Conservation (phyloP, 2,888 invertebrate genomes). For the Mythimna vitellina region DNA sequence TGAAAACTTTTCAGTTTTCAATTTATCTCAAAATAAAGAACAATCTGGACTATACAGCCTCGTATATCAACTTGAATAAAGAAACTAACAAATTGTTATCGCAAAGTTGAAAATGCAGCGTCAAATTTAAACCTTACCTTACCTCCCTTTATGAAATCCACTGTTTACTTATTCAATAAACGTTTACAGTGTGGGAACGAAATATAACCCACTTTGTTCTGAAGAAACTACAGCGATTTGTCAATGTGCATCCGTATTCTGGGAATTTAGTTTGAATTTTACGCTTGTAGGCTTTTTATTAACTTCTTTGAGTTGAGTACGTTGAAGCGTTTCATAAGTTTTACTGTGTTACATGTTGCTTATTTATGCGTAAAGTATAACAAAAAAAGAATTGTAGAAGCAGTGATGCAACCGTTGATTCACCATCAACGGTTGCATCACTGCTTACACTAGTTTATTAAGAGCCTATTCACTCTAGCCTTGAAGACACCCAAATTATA, state of each 20-base stretch:
- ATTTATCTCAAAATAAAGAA: slow-evolving; percentile 27
- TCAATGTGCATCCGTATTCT: slow-evolving; percentile 84
- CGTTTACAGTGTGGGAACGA: slow-evolving; percentile 86
- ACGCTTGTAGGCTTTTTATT: slow-evolving; percentile 25
- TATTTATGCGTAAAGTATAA: not conserved
- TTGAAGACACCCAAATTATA: too few relatives aligned
- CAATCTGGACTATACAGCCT: slow-evolving; percentile 34
- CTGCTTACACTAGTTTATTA: too few relatives aligned
- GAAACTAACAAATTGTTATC: slow-evolving; percentile 66
- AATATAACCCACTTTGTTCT: slow-evolving; percentile 86
- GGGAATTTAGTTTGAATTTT: slow-evolving; percentile 72
- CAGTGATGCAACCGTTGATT: too few relatives aligned
- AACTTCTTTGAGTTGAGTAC: not conserved
- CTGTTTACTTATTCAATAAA: slow-evolving; percentile 87
- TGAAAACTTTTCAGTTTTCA: slow-evolving; percentile 25
- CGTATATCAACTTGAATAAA: slow-evolving; percentile 50
- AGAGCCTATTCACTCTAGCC: too few relatives aligned
- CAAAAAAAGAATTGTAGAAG: not conserved
- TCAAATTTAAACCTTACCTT: slow-evolving; percentile 60
- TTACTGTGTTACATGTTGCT: slow-evolving; percentile 6
- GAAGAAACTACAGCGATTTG: slow-evolving; percentile 85
- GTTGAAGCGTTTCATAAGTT: not conserved
- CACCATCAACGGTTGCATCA: too few relatives aligned
- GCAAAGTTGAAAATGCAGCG: slow-evolving; percentile 67
- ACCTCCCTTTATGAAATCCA: slow-evolving; percentile 78